phyloP scores from a whole-genome alignment of 2,797 vertebrate genomes.

The Monodelphis domestica region DNA sequence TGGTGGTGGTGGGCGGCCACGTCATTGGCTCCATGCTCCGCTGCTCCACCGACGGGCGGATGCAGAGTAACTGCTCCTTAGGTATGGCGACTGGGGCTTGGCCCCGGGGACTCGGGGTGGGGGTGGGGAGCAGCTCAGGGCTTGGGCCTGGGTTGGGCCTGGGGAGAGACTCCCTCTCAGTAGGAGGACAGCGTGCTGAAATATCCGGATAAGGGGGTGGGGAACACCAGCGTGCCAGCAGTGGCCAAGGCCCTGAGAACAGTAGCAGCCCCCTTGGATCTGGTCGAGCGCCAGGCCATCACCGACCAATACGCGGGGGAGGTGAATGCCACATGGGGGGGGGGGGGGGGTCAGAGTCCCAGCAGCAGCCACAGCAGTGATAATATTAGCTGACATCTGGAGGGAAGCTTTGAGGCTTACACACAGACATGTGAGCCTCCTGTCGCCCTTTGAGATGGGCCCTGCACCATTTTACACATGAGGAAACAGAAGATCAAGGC shows the following conservation, averaged over 20 bases:
- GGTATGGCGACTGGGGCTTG: constrained; percentile 80
- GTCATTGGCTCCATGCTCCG: constrained; percentile 94
- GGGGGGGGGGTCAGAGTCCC: too few relatives aligned
- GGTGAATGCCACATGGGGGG: too few relatives aligned
- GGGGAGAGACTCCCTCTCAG: too few relatives aligned
- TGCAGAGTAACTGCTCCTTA: constrained; percentile 96
- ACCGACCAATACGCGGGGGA: too few relatives aligned
- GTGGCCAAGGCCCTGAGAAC: not conserved
- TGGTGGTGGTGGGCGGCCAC: constrained; percentile 92
- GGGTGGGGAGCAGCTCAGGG: too few relatives aligned
- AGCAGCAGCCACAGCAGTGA: not conserved
- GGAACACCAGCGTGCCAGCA: not conserved
- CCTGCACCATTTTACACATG: not conserved
- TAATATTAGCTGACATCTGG: not conserved
- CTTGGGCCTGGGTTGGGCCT: too few relatives aligned
- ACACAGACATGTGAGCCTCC: not conserved
- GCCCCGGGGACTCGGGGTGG: too few relatives aligned
- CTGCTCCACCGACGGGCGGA: constrained; percentile 94
- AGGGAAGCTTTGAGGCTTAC: not conserved
- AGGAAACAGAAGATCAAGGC: not conserved
- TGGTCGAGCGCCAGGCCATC: not conserved
- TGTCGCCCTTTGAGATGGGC: not conserved
- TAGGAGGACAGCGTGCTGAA: too few relatives aligned
- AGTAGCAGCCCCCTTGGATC: not conserved
- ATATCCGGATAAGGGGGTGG: not conserved